A percentile compares a stretch with the other conserved stretches of the same genome.
These are phyloP conservation scores for Rugalucina vietnamica DNA, from an alignment of 2,888 invertebrate species.

Conservation along the genomic window DNA sequence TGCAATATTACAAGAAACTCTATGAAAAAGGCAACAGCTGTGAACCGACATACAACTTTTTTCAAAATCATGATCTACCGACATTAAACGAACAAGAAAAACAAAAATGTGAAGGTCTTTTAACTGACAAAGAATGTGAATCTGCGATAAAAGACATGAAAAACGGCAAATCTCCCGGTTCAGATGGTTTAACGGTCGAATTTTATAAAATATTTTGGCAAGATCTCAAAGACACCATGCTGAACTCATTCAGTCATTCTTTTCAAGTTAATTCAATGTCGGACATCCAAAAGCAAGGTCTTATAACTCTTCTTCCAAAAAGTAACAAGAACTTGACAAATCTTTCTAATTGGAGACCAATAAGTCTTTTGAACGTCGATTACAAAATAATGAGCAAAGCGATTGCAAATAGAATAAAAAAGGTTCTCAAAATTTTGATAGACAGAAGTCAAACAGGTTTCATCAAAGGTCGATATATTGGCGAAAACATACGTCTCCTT, in stretches of 20 bases:
- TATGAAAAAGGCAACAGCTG: neutral
- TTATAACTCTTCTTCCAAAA: neutral
- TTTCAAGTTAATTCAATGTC: neutral
- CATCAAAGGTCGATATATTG: constrained; percentile 3
- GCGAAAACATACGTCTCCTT: neutral
- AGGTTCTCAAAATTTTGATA: neutral
- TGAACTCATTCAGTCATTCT: neutral
- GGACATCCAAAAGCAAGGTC: neutral
- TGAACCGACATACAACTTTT: neutral
- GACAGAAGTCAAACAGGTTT: constrained; percentile 5
- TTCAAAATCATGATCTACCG: neutral
- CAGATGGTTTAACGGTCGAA: constrained; percentile 18
- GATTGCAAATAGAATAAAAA: constrained; percentile 14
- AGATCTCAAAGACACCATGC: neutral
- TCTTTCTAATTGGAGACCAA: constrained; percentile 9
- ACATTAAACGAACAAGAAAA: neutral
- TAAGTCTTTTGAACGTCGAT: neutral
- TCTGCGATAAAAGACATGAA: constrained; percentile 1
- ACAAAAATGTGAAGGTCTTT: neutral
- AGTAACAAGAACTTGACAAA: neutral
- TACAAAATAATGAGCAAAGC: constrained; percentile 17
- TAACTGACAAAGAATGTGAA: neutral
- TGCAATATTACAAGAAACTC: neutral
- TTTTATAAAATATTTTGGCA: constrained; percentile 15
- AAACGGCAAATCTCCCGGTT: constrained; percentile 17